Evolutionary conservation across 2,797 vertebrate genomes (phyloP).

Genomic region (Lindbergichthys nudifrons): DNA sequence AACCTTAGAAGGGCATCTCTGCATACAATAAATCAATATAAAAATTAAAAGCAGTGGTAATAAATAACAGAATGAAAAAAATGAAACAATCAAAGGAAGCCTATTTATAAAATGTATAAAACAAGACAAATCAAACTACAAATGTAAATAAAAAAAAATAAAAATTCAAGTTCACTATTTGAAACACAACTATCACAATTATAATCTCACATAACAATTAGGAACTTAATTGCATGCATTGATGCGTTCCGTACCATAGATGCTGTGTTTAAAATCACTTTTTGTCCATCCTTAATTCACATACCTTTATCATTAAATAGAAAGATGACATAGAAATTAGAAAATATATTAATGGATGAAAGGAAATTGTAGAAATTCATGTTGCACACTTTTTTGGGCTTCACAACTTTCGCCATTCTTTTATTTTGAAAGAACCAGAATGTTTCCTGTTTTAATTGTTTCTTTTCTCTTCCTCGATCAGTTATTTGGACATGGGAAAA

Average conservation of each 20-base stretch:
- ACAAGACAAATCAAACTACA: slow-evolving; percentile 86
- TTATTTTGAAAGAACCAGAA: slow-evolving; percentile 29
- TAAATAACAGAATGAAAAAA: slow-evolving; percentile 80
- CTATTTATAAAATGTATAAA: slow-evolving; percentile 84
- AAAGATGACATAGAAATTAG: slow-evolving; percentile 76
- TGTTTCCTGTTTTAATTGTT: slow-evolving; percentile 26
- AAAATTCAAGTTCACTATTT: slow-evolving; percentile 89
- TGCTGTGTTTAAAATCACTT: slow-evolving; percentile 88
- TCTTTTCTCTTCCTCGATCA: not conserved
- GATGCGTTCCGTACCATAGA: slow-evolving; percentile 90
- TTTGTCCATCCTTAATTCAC: slow-evolving; percentile 76
- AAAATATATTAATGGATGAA: slow-evolving; percentile 72
- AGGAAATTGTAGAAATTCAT: slow-evolving; percentile 73
- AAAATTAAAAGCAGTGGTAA: slow-evolving; percentile 82
- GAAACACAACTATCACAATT: slow-evolving; percentile 90
- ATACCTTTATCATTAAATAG: slow-evolving; percentile 78
- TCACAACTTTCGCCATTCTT: slow-evolving; percentile 16
- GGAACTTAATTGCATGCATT: slow-evolving; percentile 90
- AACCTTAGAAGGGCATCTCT: slow-evolving; percentile 82
- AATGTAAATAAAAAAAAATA: slow-evolving; percentile 86
- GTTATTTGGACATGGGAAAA: slow-evolving; percentile 10
- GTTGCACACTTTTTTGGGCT: slow-evolving; percentile 29
- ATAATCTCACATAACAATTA: slow-evolving; percentile 90
- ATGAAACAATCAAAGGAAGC: slow-evolving; percentile 83
- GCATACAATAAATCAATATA: slow-evolving; percentile 84